Evolutionary conservation across 2,888 invertebrate species (phyloP), one percentile per base, ranked within the genome.

Genomic region (Eristalinus aeneus): DNA sequence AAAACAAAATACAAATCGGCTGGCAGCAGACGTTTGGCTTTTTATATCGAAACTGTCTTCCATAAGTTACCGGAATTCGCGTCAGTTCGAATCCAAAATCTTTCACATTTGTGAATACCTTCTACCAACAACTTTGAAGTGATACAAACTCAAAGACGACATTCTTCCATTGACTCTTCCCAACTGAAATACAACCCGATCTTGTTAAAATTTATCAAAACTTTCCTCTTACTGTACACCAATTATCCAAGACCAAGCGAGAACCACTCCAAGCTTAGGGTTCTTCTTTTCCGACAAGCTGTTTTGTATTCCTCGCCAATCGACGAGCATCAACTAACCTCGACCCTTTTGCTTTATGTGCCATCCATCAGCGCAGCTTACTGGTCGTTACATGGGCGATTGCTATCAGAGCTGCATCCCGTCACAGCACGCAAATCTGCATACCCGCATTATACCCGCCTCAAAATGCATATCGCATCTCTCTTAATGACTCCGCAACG

Each of bases 311-410:
- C 46, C 6, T 8, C 46, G 46, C 27, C 58, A 23, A 23, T 39
- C 53, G n/a, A 23, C 36, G 46, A 34, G 64, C 67, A 32, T 34
- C 46, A 36, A 27, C 56, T 72, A 53, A 80, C 80, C 80, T 85
- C 80, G 80, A 68, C 75, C 78, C 64, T 71, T 75, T 71, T 72
- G 46, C 34, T 69, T 36, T 31, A 53, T 27, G 6, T 53, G 56
- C 39, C 16, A 67, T 69, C 61, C 84, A 46, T 71, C 75, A 56
- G n/a, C 54, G 23, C 64, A 64, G 71, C 64, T 73, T 67, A 65
- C 22, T 65, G 32, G 36, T 81, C 56, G 74, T 81, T 69, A 71
- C 69, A 75, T 64, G 64, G 64, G 32, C 36, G 84, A 80, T 85
- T 76, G 56, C 61, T 69, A 76, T 85, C 75, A 23, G 34, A 72